Conservation (phyloP, 2,797 vertebrate genomes). For the Tragelaphus oryx region DNA sequence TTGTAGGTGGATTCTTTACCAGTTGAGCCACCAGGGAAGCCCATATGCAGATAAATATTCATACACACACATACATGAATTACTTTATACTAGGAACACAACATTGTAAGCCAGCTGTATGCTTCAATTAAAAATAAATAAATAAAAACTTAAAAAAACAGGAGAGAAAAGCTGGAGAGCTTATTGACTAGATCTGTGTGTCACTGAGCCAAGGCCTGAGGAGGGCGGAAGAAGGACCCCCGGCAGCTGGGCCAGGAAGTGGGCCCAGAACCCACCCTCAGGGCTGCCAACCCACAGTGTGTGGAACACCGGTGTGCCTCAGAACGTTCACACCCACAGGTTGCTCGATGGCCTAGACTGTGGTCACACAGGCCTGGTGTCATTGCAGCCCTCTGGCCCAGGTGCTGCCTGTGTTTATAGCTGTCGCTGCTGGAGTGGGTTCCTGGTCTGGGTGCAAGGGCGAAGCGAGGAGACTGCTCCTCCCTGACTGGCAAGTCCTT, state of each 20-base stretch:
- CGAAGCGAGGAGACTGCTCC: accelerated
- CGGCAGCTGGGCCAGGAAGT: accelerated
- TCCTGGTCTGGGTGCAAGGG: not conserved
- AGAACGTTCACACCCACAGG: not conserved
- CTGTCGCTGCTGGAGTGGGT: not conserved
- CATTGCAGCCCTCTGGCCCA: not conserved
- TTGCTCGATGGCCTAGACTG: not conserved
- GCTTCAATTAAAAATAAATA: not conserved
- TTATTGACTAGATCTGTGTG: accelerated
- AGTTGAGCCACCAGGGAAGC: not conserved
- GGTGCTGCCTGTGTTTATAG: not conserved
- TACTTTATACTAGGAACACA: not conserved
- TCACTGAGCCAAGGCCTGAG: not conserved
- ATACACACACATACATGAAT: not conserved
- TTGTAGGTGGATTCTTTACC: not conserved
- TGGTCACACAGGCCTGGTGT: not conserved
- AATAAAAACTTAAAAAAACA: not conserved
- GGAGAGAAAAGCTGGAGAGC: not conserved
- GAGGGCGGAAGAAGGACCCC: accelerated
- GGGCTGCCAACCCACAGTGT: not conserved
- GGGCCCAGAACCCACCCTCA: no score
- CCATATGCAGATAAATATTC: not conserved
- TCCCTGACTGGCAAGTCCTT: not conserved
- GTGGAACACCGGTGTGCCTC: accelerated
- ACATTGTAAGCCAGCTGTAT: not conserved